A percentile compares a stretch with the other conserved stretches of the same genome.
These are phyloP conservation scores for Nothoprocta perdicaria DNA, from an alignment of 2,113 vertebrate species.

Conservation along the genomic window DNA sequence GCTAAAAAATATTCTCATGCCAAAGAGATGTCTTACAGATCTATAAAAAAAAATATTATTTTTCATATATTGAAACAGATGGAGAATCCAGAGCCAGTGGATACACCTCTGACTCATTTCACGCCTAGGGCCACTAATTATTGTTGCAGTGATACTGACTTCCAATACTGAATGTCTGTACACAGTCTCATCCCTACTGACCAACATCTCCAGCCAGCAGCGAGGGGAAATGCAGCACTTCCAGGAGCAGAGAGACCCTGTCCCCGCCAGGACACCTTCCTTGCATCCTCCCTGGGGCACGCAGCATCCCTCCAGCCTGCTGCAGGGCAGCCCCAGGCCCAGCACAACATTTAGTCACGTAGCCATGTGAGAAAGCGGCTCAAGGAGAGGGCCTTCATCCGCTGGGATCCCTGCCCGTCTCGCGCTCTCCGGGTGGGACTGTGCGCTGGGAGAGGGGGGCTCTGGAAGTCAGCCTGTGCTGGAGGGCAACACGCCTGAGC, in stretches of 20 bases:
- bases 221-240: not conserved
- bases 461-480: not conserved
- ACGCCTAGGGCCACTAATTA: constrained; percentile 1
- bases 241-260: not conserved
- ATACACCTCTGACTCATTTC: not conserved
- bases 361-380: too few species aligned
- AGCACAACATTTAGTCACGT: not conserved
- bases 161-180: not conserved
- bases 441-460: not conserved
- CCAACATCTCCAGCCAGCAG: not conserved
- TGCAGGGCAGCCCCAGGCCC: rapidly evolving
- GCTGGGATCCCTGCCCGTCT: not conserved
- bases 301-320: rapidly evolving
- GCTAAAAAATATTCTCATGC: not conserved
- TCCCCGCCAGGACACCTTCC: not conserved
- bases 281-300: rapidly evolving
- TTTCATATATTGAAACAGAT: constrained; percentile 33
- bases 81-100: constrained; percentile 26
- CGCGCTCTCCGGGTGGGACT: not conserved
- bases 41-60: constrained; percentile 20
- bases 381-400: rapidly evolving
- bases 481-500: constrained; percentile 42
- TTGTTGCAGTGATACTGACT: not conserved
- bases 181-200: not conserved
- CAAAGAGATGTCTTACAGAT: constrained; percentile 21